Base-by-base conservation (phyloP, 2,888 invertebrate species). In the Gibbula magus region DNA sequence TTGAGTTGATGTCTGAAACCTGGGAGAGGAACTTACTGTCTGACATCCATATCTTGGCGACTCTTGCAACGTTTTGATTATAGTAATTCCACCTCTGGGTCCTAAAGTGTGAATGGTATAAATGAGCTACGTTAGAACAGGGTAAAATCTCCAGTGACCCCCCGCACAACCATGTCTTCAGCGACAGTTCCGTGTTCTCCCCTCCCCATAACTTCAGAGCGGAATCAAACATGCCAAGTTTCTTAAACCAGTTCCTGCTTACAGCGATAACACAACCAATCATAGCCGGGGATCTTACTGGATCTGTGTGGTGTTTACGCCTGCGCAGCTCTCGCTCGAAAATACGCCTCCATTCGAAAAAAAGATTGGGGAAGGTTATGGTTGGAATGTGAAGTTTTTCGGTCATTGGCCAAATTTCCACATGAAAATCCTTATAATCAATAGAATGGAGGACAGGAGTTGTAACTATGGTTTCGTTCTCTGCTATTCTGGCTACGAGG, bases 31-130 rank as follows among this genome's bases (percentile, higher is more conserved):
- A 45, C 22, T 61, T 53, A 32, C 32, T 51, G 3, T 76, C 75
- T 22, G 82, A 83, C 86, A 86, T 84, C 54, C 86, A 86, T 13
- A 88, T 85, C 18, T 87, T 86, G 52, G 83, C 87, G n/a, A 88
- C 86, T 51, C 86, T 25, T 16, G 61, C 61, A 1, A 61, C 16
- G 10, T 61, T 84, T 18, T 82, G 70, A 29, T 84, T 80, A 18
- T 75, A 80, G 13, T 45, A 10, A 45, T 45, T 45, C 45, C 45
- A 45, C 13, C 45, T 45, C 45, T 45, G 4, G 1, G 45, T 45
- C 61, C 97, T 94, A 81, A 97, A 93, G 8, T 61, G 61, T 0
- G 25, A 25, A 25, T 61, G 61, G 61, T 61, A 61, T 25, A 61
- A 29, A 22, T 61, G 61, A 2, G 61, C 61, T 7, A 61, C 61